phyloP scores from a whole-genome alignment of 2,888 invertebrate species.

The Entomobrya proxima region DNA sequence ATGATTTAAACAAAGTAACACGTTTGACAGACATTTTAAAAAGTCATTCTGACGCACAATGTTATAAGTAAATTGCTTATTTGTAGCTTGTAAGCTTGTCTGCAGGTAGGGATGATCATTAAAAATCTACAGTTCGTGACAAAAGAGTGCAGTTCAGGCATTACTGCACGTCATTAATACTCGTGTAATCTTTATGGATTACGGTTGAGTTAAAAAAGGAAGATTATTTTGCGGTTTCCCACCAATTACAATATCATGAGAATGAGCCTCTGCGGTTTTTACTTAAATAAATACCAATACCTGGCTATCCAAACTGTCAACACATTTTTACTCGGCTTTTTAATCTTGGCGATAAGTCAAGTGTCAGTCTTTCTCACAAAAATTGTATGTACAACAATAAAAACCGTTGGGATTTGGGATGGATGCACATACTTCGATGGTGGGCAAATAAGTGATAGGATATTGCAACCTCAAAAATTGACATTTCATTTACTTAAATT shows the following conservation, averaged over 20 bases:
- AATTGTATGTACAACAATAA: not conserved
- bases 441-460: slow-evolving; percentile 5
- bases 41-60: not conserved
- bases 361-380: slow-evolving; percentile 18
- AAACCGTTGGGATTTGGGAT: not conserved
- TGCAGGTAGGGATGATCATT: not conserved
- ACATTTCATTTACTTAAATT: not conserved
- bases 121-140: slow-evolving; percentile 39
- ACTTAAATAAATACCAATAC: not conserved
- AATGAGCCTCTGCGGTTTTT: not conserved
- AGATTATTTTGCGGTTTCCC: slow-evolving; percentile 16
- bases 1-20: not conserved
- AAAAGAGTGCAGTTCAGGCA: not conserved
- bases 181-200: not conserved
- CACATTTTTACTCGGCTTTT: not conserved
- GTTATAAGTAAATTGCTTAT: too few species aligned
- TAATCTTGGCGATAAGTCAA: slow-evolving; percentile 11
- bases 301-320: slow-evolving; percentile 5
- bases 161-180: slow-evolving; percentile 1
- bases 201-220: not conserved
- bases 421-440: too few species aligned
- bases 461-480: slow-evolving; percentile 24
- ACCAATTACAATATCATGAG: not conserved
- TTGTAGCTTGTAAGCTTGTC: too few species aligned
- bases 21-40: not conserved